Conservation (phyloP, 2,888 invertebrate genomes). For the Trachelus stipa region DNA sequence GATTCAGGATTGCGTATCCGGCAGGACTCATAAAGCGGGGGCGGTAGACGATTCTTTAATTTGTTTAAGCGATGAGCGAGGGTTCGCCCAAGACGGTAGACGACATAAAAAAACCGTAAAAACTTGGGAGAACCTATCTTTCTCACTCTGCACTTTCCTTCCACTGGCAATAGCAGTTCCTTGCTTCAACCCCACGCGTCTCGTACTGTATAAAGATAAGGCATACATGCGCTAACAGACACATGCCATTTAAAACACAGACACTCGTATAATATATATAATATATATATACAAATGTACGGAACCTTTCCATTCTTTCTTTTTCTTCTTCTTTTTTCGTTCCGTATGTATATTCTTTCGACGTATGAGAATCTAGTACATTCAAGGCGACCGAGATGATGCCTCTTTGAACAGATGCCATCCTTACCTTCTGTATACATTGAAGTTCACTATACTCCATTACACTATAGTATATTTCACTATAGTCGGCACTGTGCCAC, state of each 20-base stretch:
- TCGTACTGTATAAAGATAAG: background rate
- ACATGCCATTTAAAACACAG: background rate
- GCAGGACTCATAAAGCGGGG: slow-evolving; percentile 48
- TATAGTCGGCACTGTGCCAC: background rate
- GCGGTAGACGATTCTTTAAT: slow-evolving; percentile 61
- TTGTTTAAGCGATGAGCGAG: slow-evolving; percentile 59
- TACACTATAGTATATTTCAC: background rate
- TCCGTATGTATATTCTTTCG: background rate
- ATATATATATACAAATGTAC: background rate
- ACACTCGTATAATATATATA: too few relatives aligned
- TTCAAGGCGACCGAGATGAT: background rate
- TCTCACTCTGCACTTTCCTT: background rate
- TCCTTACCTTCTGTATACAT: background rate
- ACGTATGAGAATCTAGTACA: background rate
- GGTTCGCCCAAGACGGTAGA: slow-evolving; percentile 41
- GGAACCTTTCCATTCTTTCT: background rate
- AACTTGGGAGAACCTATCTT: slow-evolving; percentile 37
- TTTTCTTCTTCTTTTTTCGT: background rate
- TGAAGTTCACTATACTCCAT: background rate
- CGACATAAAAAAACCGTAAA: slow-evolving; percentile 63
- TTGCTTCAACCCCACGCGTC: background rate
- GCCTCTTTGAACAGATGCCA: background rate
- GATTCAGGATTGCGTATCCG: slow-evolving; percentile 48
- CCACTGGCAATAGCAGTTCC: background rate
- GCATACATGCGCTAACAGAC: background rate